A percentile compares a stretch with the other conserved stretches of the same genome.
Conservation (phyloP, 1,140 invertebrate genomes). For the Drosophila equinoxialis region DNA sequence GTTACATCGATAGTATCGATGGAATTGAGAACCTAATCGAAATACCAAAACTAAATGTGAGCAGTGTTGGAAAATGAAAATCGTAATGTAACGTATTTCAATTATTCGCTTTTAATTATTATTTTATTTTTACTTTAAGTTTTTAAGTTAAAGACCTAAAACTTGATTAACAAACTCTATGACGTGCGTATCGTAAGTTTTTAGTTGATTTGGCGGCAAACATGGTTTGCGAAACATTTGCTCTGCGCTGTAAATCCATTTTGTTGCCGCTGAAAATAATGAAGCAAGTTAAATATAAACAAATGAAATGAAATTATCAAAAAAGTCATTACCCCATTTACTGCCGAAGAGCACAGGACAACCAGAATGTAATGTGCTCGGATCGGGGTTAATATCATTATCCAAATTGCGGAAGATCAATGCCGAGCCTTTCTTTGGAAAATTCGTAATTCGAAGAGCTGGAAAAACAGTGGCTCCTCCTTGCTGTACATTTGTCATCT, state of each 20-base stretch:
- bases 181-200: too few relatives aligned
- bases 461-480: slow-evolving; percentile 28
- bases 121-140: too few relatives aligned
- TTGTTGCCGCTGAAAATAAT: neutral
- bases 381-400: neutral
- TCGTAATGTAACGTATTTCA: too few relatives aligned
- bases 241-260: neutral
- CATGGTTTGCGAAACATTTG: neutral
- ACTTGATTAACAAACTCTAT: too few relatives aligned
- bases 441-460: neutral
- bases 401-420: slow-evolving; percentile 2
- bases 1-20: too few relatives aligned
- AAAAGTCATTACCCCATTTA: neutral
- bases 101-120: too few relatives aligned
- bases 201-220: neutral
- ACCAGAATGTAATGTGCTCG: neutral
- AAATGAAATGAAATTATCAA: neutral
- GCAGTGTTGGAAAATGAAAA: neutral
- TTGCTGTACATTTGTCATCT: slow-evolving; percentile 22
- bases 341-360: neutral
- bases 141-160: too few relatives aligned
- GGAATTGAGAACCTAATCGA: neutral
- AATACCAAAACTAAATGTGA: neutral
- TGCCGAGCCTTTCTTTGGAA: slow-evolving; percentile 17
- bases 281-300: neutral